phyloP scores from a whole-genome alignment of 1,140 invertebrate genomes.

The Belonocnema kinseyi region DNA sequence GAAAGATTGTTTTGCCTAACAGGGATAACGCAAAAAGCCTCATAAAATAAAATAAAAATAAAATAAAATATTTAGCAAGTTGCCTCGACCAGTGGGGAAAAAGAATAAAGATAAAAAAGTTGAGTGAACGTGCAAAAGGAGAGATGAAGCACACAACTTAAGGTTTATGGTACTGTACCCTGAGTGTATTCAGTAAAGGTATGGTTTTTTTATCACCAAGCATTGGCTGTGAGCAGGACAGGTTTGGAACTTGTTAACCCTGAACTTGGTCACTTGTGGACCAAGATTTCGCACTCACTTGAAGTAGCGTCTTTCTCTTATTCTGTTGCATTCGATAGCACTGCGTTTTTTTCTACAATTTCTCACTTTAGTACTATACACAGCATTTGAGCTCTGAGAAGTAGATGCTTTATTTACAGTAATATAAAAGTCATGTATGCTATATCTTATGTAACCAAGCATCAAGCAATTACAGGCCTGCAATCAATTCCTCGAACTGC shows the following conservation, averaged over 20 bases:
- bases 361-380: neutral
- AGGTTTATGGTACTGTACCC: constrained; percentile 10
- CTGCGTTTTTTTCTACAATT: neutral
- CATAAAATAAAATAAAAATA: no score
- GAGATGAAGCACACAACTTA: constrained; percentile 8
- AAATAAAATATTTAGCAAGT: neutral
- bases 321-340: neutral
- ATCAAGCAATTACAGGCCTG: no score
- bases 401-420: no score
- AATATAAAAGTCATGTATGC: no score
- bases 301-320: neutral
- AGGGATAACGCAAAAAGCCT: no score
- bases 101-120: constrained; percentile 10
- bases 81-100: neutral
- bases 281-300: constrained; percentile 21
- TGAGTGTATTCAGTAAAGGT: neutral
- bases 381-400: no score
- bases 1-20: no score
- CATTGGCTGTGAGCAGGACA: constrained; percentile 32
- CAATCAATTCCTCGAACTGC: no score
- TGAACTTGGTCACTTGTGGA: constrained; percentile 43
- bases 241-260: constrained; percentile 45
- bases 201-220: constrained; percentile 12
- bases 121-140: neutral
- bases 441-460: no score